Evolutionary conservation across 2,113 vertebrate genomes (phyloP).

Genomic region (Bettongia penicillata): DNA sequence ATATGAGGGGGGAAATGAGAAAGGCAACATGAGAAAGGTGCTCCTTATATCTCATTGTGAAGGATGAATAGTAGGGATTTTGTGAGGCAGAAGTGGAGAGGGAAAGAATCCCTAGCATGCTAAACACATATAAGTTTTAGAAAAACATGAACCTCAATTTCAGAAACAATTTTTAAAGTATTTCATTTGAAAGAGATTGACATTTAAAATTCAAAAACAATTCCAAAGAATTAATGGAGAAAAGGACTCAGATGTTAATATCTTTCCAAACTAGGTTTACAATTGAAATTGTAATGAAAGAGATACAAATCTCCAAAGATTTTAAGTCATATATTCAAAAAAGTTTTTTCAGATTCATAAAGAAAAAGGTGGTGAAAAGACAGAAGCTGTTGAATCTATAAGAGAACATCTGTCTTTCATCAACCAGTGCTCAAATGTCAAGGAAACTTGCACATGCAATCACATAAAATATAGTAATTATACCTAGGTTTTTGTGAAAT

Average conservation of each 20-base stretch:
- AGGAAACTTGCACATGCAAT: neutral
- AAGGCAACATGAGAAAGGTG: neutral
- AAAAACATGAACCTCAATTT: neutral
- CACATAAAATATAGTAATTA: neutral
- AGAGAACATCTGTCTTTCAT: neutral
- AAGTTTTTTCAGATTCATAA: neutral
- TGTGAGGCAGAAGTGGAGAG: too few species aligned
- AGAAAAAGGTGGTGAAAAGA: neutral
- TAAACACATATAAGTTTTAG: neutral
- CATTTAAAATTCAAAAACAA: neutral
- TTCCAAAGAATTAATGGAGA: neutral
- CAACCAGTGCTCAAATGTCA: neutral
- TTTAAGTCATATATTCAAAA: neutral
- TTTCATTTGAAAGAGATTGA: neutral
- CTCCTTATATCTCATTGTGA: neutral
- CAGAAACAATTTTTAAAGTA: neutral
- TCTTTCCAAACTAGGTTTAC: neutral
- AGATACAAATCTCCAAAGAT: neutral
- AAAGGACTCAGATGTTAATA: neutral
- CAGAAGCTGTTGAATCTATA: neutral
- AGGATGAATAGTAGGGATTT: neutral
- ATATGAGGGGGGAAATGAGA: neutral
- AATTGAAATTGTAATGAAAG: neutral
- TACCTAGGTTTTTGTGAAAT: neutral
- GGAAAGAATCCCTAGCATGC: neutral